Evolutionary conservation across 2,797 vertebrate species (phyloP), one percentile per base, ranked within the genome.

Genomic region (Clarias platycephalus): DNA sequence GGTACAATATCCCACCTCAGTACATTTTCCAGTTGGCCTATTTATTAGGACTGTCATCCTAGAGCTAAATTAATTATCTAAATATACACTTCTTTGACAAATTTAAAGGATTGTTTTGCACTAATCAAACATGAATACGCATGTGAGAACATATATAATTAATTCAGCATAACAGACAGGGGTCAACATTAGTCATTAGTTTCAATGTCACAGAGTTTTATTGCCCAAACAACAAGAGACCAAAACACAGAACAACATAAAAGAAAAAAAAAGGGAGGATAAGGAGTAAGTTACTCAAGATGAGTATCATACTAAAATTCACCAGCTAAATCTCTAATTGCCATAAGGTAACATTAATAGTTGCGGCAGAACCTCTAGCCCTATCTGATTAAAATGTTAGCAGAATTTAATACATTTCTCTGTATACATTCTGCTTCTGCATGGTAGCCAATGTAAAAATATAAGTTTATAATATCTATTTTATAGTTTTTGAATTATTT

Each of bases 371-470:
- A 91, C 81, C 89, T 83, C 87, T 60, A 87, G 66, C 88, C 83
- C 87, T 90, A 90, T 93, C 93, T 88, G 84, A 86, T 94, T 89
- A 94, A 94, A 94, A 93, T 94, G 94, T 94, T 87, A 94, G 87
- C 87, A 89, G 89, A 91, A 90, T 94, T 93, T 91, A 94, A 93
- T 94, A 91, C 92, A 91, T 89, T 92, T 91, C 80, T 91, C 84
- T 82, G 55, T 87, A 86, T 89, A 80, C 26, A 8, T 16, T 40
- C 31, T 53, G 44, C 26, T 74, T 28, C 78, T 57, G 66, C 67
- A 15, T 81, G 70, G 49, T 67, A 74, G 66, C 80, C 44, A 49
- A 49, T 49, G 44, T 49, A 49, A 49, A 49, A 49, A 49, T 49
- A 49, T 9, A 0, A 49, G 44, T 12, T 71, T 79, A 77, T 83